Conservation (phyloP, 1,140 invertebrate genomes). For the Drosophila suzukii region DNA sequence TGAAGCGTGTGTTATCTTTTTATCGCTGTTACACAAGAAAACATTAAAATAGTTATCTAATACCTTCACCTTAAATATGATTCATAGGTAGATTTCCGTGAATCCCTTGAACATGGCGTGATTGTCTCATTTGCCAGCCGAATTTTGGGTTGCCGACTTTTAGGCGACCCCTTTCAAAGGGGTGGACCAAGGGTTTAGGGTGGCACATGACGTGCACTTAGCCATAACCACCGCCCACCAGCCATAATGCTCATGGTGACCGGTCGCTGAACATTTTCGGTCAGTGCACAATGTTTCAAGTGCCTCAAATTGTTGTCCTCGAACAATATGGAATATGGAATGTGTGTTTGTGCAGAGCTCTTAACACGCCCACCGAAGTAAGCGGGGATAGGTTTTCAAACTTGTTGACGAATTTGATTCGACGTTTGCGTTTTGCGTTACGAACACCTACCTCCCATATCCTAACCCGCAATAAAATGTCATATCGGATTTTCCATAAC, state of each 20-base stretch:
- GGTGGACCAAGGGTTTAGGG: conserved; percentile 1
- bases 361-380: conserved; percentile 51
- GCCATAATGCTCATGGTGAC: conserved; percentile 6
- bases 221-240: conserved; percentile 14
- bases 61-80: neutral
- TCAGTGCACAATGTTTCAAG: conserved; percentile 68
- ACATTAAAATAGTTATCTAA: no score
- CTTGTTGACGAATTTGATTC: conserved; percentile 61
- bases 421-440: conserved; percentile 42
- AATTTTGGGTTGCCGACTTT: conserved; percentile 28
- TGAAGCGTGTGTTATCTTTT: no score
- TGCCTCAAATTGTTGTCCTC: conserved; percentile 36
- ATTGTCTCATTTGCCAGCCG: neutral
- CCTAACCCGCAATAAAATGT: conserved; percentile 20
- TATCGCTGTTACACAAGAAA: no score
- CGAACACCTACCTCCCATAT: conserved; percentile 8
- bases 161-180: conserved; percentile 8
- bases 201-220: conserved; percentile 26
- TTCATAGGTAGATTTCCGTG: neutral
- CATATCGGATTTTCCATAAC: conserved; percentile 34
- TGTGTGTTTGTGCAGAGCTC: conserved; percentile 26
- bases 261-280: conserved; percentile 49
- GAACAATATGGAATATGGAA: conserved; percentile 7
- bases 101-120: neutral
- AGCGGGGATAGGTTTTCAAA: conserved; percentile 14